Evolutionary conservation across 1,140 invertebrate species (phyloP), one percentile per base, ranked within the genome.

Genomic region (Leptopilina clavipes): DNA sequence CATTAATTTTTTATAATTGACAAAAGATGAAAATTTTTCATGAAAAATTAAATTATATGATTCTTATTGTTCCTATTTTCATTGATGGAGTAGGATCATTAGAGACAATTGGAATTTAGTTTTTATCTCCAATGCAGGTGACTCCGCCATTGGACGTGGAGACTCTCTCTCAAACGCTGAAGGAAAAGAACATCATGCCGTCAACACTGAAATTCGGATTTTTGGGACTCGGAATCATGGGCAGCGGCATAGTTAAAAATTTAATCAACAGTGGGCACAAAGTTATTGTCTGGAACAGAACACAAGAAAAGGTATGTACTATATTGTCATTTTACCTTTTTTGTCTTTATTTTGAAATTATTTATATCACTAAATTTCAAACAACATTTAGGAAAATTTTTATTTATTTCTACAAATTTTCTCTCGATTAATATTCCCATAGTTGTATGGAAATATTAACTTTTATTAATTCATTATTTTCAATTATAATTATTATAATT

Each of bases 231-330:
- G 97, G 98, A 52, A 97, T 97, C 82, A 99, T 99, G 95, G 98
- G 98, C n/a, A 94, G 95, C 56, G 96, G 97, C 18, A 97, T 99
- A 85, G 97, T 99, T 0, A 98, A 97, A 91, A 98, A 98, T 89
- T 92, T 99, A 18, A 93, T 99, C 79, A 96, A 97, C 86, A 97
- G 97, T 70, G 97, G 97, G 8, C 98, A 99, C 89, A 95, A 95
- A 85, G 96, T 99, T 11, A 94, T 96, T 80, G 94, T 99, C 44
- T 99, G 98, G 97, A 99, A 98, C 91, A 93, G 97, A 83, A 96
- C 97, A 77, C 93, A 94, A 40, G 94, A 95, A 74, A 99, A 98
- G 95, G 97, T 98, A 92, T 93, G 94, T 93, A 84, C 44, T 22
- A 56, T n/a, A n/a, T n/a, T n/a, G n/a, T n/a, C n/a, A n/a, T 31